These are phyloP conservation scores for Paedocypris sp. DNA, from an alignment of 2,113 vertebrate genomes.

Conservation along the genomic window DNA sequence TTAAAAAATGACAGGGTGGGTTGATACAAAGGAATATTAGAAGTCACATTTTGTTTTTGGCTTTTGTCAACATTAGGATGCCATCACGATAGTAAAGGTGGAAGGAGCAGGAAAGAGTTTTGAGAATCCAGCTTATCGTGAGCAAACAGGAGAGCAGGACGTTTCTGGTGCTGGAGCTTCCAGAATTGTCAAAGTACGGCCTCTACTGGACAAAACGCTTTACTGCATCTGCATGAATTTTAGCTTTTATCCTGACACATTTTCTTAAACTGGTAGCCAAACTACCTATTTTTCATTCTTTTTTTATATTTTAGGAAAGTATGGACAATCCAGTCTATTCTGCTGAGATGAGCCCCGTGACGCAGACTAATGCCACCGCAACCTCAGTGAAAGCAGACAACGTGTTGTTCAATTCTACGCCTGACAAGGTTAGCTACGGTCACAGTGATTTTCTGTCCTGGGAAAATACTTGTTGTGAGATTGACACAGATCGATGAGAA, in stretches of 20 bases:
- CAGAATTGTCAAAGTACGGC: conserved; percentile 32
- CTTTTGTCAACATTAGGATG: conserved; percentile 34
- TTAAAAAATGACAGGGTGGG: neutral
- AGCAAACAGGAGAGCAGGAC: neutral
- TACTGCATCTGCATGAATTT: neutral
- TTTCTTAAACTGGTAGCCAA: too few relatives aligned
- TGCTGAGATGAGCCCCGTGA: conserved; percentile 22
- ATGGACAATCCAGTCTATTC: conserved; percentile 39
- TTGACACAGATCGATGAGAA: neutral
- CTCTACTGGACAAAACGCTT: neutral
- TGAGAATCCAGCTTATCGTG: conserved; percentile 48
- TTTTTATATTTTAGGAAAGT: conserved; percentile 25
- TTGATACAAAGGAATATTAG: too few relatives aligned
- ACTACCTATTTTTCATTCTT: too few relatives aligned
- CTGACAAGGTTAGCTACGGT: conserved; percentile 29
- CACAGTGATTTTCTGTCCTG: neutral
- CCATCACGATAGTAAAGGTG: conserved; percentile 35
- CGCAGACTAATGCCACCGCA: neutral
- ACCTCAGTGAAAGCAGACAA: neutral
- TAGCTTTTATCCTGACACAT: too few relatives aligned
- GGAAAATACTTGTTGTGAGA: neutral
- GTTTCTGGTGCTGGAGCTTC: neutral
- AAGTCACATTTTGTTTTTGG: too few relatives aligned
- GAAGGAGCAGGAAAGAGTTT: conserved; percentile 38
- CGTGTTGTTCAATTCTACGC: neutral